phyloP scores from a whole-genome alignment of 2,888 invertebrate genomes.

The Strigamia crassipes region DNA sequence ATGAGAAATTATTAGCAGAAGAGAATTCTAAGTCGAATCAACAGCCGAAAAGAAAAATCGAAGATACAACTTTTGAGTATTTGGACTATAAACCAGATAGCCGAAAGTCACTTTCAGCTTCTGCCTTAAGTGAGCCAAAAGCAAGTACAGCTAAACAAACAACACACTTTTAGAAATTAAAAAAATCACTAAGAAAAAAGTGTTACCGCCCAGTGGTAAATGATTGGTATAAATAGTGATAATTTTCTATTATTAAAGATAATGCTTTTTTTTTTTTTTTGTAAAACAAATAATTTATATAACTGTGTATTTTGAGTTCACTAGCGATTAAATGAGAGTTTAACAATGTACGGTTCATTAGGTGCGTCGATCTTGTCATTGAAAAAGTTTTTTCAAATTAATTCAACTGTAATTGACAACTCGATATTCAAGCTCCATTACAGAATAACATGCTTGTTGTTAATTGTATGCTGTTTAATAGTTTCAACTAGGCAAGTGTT shows the following conservation, averaged over 20 bases:
- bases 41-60: neutral
- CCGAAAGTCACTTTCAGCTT: constrained; percentile 13
- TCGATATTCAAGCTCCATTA: neutral
- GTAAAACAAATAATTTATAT: neutral
- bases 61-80: constrained; percentile 24
- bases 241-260: too few relatives aligned
- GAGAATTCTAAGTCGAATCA: neutral
- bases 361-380: neutral
- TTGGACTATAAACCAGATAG: neutral
- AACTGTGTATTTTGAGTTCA: neutral
- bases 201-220: too few relatives aligned
- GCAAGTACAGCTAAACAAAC: neutral
- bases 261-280: neutral
- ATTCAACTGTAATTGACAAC: neutral
- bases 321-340: neutral
- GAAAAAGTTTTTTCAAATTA: neutral
- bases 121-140: neutral
- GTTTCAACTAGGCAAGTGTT: neutral
- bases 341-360: neutral
- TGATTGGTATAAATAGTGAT: too few relatives aligned
- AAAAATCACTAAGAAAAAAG: too few relatives aligned
- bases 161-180: neutral
- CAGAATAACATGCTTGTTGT: neutral
- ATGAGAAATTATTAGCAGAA: neutral
- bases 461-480: neutral